phyloP scores from a whole-genome alignment of 1,140 invertebrate species.

The Caerostris darwini region DNA sequence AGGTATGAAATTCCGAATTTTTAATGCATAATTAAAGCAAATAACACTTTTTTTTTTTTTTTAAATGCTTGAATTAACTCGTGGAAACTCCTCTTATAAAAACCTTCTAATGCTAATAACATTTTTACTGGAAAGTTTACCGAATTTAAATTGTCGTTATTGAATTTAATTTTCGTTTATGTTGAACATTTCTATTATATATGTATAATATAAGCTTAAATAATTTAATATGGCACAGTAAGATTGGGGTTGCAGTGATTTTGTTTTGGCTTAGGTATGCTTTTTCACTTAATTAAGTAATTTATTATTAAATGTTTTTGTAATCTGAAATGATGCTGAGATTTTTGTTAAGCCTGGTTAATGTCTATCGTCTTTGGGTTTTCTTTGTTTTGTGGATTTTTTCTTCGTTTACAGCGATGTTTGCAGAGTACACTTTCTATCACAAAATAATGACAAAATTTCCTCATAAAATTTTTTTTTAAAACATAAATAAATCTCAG shows the following conservation, averaged over 20 bases:
- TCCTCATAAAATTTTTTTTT: neutral
- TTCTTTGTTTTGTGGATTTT: neutral
- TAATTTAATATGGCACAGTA: no score
- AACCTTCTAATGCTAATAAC: neutral
- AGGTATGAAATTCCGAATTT: slow-evolving; percentile 21
- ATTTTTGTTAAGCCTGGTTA: neutral
- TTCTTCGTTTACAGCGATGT: neutral
- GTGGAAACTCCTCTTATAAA: neutral
- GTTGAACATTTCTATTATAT: neutral
- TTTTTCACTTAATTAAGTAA: neutral
- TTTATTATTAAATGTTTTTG: neutral
- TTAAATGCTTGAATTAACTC: neutral
- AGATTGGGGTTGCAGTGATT: neutral
- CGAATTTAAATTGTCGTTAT: no score
- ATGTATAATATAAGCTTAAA: neutral
- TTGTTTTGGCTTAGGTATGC: neutral
- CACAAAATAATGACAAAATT: neutral
- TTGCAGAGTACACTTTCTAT: neutral
- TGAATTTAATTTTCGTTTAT: no score
- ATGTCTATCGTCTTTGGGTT: neutral
- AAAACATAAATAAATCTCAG: neutral
- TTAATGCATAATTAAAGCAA: neutral
- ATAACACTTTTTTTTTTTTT: neutral
- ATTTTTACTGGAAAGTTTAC: neutral
- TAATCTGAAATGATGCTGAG: neutral